Evolutionary conservation across 2,797 vertebrate species (phyloP), one percentile per base, ranked within the genome.

Genomic region (Hirundo rustica): DNA sequence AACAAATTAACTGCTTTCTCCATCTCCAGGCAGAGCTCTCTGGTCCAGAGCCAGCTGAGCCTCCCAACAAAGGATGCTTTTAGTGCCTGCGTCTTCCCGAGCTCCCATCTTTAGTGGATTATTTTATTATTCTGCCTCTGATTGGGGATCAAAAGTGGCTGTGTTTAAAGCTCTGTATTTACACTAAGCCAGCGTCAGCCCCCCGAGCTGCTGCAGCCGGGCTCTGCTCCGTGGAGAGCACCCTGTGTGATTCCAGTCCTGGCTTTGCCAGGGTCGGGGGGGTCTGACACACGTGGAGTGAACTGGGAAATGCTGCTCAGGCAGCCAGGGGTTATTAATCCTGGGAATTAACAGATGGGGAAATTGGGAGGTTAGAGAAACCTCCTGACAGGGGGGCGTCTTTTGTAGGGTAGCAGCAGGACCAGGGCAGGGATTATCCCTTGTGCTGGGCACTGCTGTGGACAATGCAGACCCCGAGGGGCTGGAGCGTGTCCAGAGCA

Each of bases 1-100:
- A 92, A 94, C 94, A 95, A 95, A 95, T 96, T 88, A 93, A 92
- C 92, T 86, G 66, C 78, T 83, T 89, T 94, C 81, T 87, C 79
- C 82, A 73, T 60, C 88, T 85, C 89, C 57, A 44, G 76, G 66
- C 80, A 55, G 87, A 88, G 83, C 81, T 78, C 48, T 86, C 74
- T 94, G 88, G 78, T 94, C 91, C 58, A 16, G 76, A 89, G 77
- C 91, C 86, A 84, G 79, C 73, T 68, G 73, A 85, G 71, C 92
- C 82, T 93, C 81, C 32, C 88, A 84, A 92, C 76, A 95, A 85
- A 95, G 82, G 85, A 83, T 74, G 75, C 93, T 80, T 91, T 84
- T 76, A 95, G 87, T 89, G 79, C 80, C 78, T 4, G 7, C 73
- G 5, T 95, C 93, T 72, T 93, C 76, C 25, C 3, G 16, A 91